Evolutionary conservation across 2,797 vertebrate species (phyloP).

Genomic region (Tinamus major): DNA sequence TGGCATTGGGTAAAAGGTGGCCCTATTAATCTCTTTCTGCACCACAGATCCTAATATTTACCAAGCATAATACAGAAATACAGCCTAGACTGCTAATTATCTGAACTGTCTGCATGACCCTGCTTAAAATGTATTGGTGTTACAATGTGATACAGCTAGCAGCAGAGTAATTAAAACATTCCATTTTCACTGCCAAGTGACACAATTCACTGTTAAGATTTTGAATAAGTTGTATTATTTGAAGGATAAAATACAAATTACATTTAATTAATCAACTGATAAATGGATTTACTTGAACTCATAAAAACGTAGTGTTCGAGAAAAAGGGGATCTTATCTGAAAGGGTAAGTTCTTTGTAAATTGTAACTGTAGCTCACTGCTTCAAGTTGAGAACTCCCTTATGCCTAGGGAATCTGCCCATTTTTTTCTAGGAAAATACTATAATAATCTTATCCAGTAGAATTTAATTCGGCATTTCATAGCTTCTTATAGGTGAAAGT

Average conservation of each 20-base stretch:
- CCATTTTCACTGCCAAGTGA: not conserved
- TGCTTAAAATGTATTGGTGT: not conserved
- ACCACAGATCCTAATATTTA: constrained; percentile 51
- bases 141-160: not conserved
- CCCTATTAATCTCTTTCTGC: constrained; percentile 55
- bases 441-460: not conserved
- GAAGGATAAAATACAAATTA: not conserved
- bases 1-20: not conserved
- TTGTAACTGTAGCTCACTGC: not conserved
- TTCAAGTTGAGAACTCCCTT: not conserved
- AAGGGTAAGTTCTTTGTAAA: not conserved
- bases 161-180: not conserved
- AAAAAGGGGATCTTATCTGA: not conserved
- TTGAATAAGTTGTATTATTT: not conserved
- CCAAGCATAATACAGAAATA: constrained; percentile 1
- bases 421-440: not conserved
- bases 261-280: not conserved
- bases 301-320: not conserved
- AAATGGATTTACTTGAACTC: not conserved
- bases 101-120: not conserved
- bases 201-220: not conserved
- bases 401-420: not conserved
- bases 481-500: not conserved
- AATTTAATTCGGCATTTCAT: not conserved
- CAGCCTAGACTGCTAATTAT: constrained; percentile 33